Evolutionary conservation across 2,797 vertebrate genomes (phyloP).

Genomic region (Leptatherina wallacei): DNA sequence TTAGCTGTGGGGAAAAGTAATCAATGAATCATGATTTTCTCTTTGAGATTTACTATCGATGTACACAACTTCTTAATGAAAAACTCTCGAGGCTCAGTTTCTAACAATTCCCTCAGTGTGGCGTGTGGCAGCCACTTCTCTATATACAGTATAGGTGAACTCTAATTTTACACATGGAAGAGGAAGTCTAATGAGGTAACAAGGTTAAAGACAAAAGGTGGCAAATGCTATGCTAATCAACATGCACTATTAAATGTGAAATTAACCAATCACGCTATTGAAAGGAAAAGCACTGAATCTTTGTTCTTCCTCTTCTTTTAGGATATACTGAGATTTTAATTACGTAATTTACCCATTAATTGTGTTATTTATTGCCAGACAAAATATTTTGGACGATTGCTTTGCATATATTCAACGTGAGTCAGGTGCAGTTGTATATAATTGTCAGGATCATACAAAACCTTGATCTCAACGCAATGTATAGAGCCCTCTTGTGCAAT

Average conservation of each 20-base stretch:
- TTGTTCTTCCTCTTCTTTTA: background rate
- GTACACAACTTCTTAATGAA: slow-evolving; percentile 14
- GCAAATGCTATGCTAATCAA: background rate
- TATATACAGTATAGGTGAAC: background rate
- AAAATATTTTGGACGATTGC: background rate
- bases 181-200: slow-evolving; percentile 1
- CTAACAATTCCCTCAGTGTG: background rate
- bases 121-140: background rate
- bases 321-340: background rate
- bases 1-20: slow-evolving; percentile 21
- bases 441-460: background rate
- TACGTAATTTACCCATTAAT: background rate
- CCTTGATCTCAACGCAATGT: background rate
- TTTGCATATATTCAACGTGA: background rate
- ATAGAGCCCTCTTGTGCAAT: background rate
- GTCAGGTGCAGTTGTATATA: background rate
- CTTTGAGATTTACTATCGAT: slow-evolving; percentile 6
- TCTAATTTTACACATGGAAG: slow-evolving; percentile 4
- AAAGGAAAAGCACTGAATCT: background rate
- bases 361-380: background rate
- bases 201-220: slow-evolving; percentile 4
- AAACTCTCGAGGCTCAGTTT: slow-evolving; percentile 13
- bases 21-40: slow-evolving; percentile 9
- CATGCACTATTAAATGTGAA: background rate
- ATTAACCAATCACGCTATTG: background rate